These are phyloP conservation scores for Odontamblyopus lacepedii DNA, from an alignment of 2,797 vertebrate genomes.

Conservation along the genomic window DNA sequence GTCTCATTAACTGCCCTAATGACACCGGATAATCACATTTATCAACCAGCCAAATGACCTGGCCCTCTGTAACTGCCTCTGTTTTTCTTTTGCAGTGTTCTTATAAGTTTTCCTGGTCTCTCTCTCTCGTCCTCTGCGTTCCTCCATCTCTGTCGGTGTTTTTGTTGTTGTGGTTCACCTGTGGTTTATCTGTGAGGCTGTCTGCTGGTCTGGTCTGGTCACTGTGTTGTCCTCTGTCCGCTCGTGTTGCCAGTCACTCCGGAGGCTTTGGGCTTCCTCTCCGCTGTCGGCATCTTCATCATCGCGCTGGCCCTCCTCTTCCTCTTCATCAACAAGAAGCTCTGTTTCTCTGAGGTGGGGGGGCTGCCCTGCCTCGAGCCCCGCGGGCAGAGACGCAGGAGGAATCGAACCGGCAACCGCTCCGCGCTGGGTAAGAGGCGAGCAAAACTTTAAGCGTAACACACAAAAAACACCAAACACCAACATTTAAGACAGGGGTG, in stretches of 20 bases:
- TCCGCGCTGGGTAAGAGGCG: constrained; percentile 80
- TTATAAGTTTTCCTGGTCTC: constrained; percentile 1
- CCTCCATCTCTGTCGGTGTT: constrained; percentile 43
- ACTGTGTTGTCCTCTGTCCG: constrained; percentile 76
- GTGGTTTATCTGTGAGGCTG: constrained; percentile 61
- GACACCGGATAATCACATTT: too few species aligned
- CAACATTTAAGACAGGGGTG: too few species aligned
- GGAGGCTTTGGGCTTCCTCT: constrained; percentile 82
- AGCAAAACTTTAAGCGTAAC: too few species aligned
- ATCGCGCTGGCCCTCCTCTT: constrained; percentile 83
- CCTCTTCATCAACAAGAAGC: constrained; percentile 88
- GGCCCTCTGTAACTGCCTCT: too few species aligned
- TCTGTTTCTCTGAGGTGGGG: constrained; percentile 82
- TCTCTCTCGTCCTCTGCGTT: constrained; percentile 19
- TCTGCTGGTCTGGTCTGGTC: constrained; percentile 73
- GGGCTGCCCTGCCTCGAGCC: constrained; percentile 78
- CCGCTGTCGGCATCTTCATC: constrained; percentile 82
- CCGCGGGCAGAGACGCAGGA: constrained; percentile 64
- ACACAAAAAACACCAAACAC: too few species aligned
- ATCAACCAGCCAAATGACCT: too few species aligned
- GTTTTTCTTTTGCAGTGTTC: neutral
- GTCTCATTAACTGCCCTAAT: too few species aligned
- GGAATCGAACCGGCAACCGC: constrained; percentile 65
- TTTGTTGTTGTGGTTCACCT: constrained; percentile 54
- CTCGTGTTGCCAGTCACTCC: constrained; percentile 81